Base-by-base conservation (phyloP, 2,797 vertebrate genomes). In the Coracias cyanogaster region DNA sequence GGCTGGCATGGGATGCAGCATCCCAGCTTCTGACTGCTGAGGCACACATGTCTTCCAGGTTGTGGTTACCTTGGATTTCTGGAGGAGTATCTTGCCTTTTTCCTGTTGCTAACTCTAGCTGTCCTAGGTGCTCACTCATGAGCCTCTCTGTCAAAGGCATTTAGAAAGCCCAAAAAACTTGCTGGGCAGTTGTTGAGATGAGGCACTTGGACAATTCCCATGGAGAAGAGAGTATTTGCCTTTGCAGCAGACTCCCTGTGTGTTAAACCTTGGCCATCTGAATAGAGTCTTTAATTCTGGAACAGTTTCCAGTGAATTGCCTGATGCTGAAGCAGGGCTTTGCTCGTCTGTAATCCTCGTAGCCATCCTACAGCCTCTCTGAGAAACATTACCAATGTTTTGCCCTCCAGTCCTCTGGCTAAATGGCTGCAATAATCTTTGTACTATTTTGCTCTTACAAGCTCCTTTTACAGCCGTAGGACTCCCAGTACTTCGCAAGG, bases 211-310 rank as follows among this genome's bases (percentile, higher is more conserved):
- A 51, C 58, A 82, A 16, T 82, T 70, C 48, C 67, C 41, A 28
- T 2, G 3, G 45, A 76, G 39, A 91, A 87, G 39, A 41, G 72
- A 82, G 48, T 35, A 48, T 95, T 89, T 87, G 73, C 65, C 86
- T 91, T 91, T 91, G 73, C 79, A 91, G 86, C 57, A 82, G 76
- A 35, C 65, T 82, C 72, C 64, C 84, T 89, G 45, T 62, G 49
- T 58, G 31, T 51, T 89, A 69, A 83, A 81, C 54, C 0, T 0
- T 45, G 65, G 41, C 72, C n/a, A 21, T 65, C 80, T 84, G 69
- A 89, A 69, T 19, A 55, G 22, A 65, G 52, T 78, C 33, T 43
- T 82, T 65, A 74, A 48, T 93, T 89, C 51, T 61, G 73, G 46
- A 94, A 51, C 45, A 35, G 33, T 62, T 60, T 70, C 62, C 58